phyloP scores from a whole-genome alignment of 2,113 vertebrate genomes.

The Planiliza haematocheilus region DNA sequence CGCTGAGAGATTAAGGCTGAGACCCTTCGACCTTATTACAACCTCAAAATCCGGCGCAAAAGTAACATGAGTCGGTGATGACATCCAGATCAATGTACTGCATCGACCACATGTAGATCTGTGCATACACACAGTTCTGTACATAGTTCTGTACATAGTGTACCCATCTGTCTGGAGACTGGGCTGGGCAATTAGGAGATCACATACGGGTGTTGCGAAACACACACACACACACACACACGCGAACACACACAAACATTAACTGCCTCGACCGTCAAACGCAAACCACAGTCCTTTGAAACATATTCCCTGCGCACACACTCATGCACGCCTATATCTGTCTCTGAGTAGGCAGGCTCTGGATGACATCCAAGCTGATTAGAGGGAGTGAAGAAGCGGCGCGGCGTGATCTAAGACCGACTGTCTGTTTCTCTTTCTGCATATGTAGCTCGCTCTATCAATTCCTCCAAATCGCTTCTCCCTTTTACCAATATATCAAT shows the following conservation, averaged over 20 bases:
- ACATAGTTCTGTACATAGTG: constrained; percentile 24
- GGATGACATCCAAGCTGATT: constrained; percentile 50
- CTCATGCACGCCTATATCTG: neutral
- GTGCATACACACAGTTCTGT: constrained; percentile 23
- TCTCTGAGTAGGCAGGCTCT: constrained; percentile 10
- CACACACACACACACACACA: neutral
- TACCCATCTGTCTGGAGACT: constrained; percentile 31
- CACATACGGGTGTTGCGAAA: neutral
- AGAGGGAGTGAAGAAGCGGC: constrained; percentile 28
- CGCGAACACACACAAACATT: no score
- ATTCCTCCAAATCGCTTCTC: neutral
- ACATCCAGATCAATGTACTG: constrained; percentile 7
- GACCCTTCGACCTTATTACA: no score
- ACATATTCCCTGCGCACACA: neutral
- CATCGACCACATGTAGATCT: constrained; percentile 21
- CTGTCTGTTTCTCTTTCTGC: neutral
- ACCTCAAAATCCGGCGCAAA: no score
- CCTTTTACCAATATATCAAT: neutral
- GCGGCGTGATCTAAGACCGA: constrained; percentile 29
- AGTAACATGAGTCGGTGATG: neutral
- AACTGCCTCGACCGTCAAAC: no score
- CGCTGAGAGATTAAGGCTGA: neutral
- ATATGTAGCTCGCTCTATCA: neutral
- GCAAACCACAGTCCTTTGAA: neutral
- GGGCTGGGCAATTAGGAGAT: constrained; percentile 6